A percentile compares a stretch with the other conserved stretches of the same genome.
Conservation (phyloP, 2,113 vertebrate species). For the Micromys minutus region DNA sequence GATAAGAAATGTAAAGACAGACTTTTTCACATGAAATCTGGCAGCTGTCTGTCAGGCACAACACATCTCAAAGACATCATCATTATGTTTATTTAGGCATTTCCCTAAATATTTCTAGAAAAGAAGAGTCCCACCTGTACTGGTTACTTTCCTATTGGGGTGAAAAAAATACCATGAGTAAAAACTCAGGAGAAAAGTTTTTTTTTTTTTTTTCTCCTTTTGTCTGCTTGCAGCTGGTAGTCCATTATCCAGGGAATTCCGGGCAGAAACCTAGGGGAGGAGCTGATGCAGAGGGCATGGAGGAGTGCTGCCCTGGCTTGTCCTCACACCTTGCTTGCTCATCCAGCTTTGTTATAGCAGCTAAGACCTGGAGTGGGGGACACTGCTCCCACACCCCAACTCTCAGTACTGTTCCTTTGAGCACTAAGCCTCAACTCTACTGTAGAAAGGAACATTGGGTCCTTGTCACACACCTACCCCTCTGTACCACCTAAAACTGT, state of each 20-base stretch:
- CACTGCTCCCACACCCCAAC: neutral
- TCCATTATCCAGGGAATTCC: neutral
- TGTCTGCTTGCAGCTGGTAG: neutral
- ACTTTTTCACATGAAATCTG: neutral
- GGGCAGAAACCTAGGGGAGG: no score
- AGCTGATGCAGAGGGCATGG: neutral
- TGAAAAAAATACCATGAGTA: neutral
- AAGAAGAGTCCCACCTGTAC: neutral
- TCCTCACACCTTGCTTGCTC: neutral
- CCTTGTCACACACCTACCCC: rapidly evolving
- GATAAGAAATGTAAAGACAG: neutral
- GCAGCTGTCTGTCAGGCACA: neutral
- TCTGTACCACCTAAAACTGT: rapidly evolving
- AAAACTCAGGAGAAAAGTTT: neutral
- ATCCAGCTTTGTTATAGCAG: neutral
- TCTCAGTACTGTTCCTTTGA: neutral
- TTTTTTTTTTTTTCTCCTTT: no score
- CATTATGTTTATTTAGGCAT: neutral
- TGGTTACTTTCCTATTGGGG: neutral
- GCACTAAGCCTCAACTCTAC: neutral
- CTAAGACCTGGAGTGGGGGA: no score
- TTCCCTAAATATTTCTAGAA: constrained; percentile 23
- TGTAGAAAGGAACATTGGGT: neutral
- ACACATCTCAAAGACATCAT: neutral
- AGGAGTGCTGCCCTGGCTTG: neutral